Evolutionary conservation across 2,113 vertebrate species (phyloP), one percentile per base, ranked within the genome.

Genomic region (Poeciliopsis prolifica): DNA sequence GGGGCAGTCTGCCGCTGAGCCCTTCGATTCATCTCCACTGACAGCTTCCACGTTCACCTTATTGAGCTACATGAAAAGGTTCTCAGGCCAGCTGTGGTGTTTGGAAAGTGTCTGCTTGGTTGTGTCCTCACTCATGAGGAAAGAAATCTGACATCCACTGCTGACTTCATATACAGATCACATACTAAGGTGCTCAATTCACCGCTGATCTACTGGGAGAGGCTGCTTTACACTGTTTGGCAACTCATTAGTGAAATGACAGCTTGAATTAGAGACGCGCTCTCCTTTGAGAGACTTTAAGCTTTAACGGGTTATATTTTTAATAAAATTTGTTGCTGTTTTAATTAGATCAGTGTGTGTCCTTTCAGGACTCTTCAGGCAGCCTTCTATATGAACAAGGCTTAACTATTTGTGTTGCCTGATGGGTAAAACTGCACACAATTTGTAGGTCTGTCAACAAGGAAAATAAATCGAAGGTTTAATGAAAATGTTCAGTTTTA

Each of bases 11-110:
- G 44, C 30, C 11, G 5, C 51, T 31, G 8, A 31, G 15, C 31
- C 42, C 5, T 63, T 72, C 62, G 17, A 66, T 62, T 72, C 48
- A 72, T 79, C 63, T 29, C 54, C 54, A 42, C 26, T 35, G 28
- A 40, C 60, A 61, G 51, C 61, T 17, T 48, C 75, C 44, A 69
- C 33, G 44, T 1, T 60, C 40, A 75, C 35, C 48, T 22, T 64
- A 37, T 48, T 64, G 66, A 77, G 65, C 70, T 72, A 75, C n/a
- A 62, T 33, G 42, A 75, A 72, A 74, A 51, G 75, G 67, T 71
- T 33, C 31, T 35, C 42, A 8, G 67, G 40, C 29, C 64, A 51
- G 76, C 69, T 28, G 72, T 64, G 22, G 61, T n/a, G 40, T 62
- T 62, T 61, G 14, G 26, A 29, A 29, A 15, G 37, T 58, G 29